A percentile compares a stretch with the other conserved stretches of the same genome.
These are phyloP conservation scores for Drosophila biarmipes DNA, from an alignment of 1,140 invertebrate species.

Conservation along the genomic window DNA sequence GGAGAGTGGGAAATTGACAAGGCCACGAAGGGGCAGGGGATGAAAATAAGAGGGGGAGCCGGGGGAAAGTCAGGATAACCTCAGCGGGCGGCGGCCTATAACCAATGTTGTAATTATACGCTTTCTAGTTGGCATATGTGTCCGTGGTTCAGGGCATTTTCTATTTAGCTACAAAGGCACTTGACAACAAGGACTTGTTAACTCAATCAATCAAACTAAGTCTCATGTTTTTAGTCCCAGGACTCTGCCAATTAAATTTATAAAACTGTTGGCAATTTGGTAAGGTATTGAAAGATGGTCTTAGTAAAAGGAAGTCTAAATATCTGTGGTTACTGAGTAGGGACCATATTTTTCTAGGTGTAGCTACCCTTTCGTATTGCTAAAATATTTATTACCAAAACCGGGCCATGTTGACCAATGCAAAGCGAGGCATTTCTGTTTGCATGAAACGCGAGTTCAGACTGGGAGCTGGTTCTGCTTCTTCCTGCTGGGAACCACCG, in stretches of 20 bases:
- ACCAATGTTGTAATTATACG: slow-evolving; percentile 60
- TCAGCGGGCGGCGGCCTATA: slow-evolving; percentile 18
- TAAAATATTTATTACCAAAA: slow-evolving; percentile 11
- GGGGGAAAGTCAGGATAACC: slow-evolving; percentile 21
- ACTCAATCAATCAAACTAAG: background rate
- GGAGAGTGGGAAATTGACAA: slow-evolving; percentile 13
- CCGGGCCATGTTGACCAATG: slow-evolving; percentile 21
- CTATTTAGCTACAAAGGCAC: slow-evolving; percentile 15
- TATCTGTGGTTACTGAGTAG: background rate
- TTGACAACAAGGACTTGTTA: slow-evolving; percentile 5
- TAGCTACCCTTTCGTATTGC: slow-evolving; percentile 1
- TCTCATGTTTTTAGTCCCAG: too few species aligned
- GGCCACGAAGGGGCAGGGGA: background rate
- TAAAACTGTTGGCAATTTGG: too few species aligned
- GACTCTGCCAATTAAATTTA: too few species aligned
- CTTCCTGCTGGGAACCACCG: slow-evolving; percentile 1
- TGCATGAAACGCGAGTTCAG: slow-evolving; percentile 38
- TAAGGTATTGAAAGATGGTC: too few species aligned
- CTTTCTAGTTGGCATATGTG: slow-evolving; percentile 38
- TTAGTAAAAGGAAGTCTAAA: too few species aligned
- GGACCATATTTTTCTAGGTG: background rate
- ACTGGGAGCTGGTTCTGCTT: slow-evolving; percentile 9
- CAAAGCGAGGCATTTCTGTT: slow-evolving; percentile 12
- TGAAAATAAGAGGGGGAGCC: background rate
- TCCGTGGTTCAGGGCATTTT: slow-evolving; percentile 19